Percentiles rank a stretch among this genome's conserved stretches.
phyloP scores from a whole-genome alignment of 37 sponge, comb jelly and placozoan genomes.

The Halisarca cf. caerulea region DNA sequence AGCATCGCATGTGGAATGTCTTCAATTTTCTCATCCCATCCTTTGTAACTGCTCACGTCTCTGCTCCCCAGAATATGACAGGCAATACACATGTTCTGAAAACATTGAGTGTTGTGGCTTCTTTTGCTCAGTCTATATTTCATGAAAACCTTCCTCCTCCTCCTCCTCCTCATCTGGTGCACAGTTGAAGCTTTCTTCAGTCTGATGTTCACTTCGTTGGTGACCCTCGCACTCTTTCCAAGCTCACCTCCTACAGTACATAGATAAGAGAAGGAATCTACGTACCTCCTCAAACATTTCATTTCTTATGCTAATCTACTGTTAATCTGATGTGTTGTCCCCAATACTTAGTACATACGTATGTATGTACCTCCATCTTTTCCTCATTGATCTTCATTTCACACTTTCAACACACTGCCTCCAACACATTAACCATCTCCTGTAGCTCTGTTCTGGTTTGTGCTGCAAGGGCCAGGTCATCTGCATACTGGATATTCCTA shows the following conservation, averaged over 20 bases:
- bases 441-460: constrained; percentile 10
- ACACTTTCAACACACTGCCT: not conserved
- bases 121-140: not conserved
- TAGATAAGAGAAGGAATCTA: not conserved
- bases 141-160: constrained; percentile 27
- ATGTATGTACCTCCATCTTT: not conserved
- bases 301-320: not conserved
- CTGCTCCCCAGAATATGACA: constrained; percentile 16
- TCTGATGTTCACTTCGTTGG: constrained; percentile 19
- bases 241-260: constrained; percentile 28
- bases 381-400: constrained; percentile 19
- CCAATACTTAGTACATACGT: constrained; percentile 26
- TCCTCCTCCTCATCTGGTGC: constrained; percentile 19
- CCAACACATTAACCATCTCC: constrained; percentile 10
- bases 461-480: constrained; percentile 23
- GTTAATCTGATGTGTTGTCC: not conserved
- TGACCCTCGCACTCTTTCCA: not conserved
- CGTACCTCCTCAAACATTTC: not conserved
- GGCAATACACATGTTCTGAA: constrained; percentile 16
- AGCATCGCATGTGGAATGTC: constrained; percentile 18
- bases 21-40: not conserved
- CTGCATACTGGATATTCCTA: constrained; percentile 25
- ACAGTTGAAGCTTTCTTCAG: constrained; percentile 19
- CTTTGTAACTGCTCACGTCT: constrained; percentile 19
- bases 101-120: not conserved